Percentiles rank a stretch among this genome's conserved stretches.
These are phyloP conservation scores for Myotis yumanensis DNA, from an alignment of 2,113 vertebrate species.

Conservation along the genomic window DNA sequence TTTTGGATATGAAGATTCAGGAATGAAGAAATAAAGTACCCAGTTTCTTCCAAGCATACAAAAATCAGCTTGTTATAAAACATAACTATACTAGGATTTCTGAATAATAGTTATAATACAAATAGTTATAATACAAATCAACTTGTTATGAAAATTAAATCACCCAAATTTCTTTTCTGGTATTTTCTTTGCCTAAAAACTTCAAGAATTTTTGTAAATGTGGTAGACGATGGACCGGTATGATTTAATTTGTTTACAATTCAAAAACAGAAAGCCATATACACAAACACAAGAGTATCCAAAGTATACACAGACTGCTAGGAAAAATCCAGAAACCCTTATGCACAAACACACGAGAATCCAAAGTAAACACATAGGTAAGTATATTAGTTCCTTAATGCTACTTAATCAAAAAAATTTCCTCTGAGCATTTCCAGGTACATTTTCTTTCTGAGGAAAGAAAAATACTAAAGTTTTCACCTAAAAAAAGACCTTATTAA, in stretches of 20 bases:
- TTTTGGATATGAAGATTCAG: background rate
- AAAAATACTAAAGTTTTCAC: conserved; percentile 47
- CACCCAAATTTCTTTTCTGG: background rate
- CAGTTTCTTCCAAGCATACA: conserved; percentile 1
- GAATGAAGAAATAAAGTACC: conserved; percentile 29
- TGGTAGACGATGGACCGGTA: background rate
- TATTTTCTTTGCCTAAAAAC: conserved; percentile 45
- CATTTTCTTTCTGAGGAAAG: background rate
- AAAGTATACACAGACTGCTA: background rate
- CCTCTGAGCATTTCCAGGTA: conserved; percentile 13
- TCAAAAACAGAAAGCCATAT: background rate
- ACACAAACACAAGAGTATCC: conserved; percentile 29
- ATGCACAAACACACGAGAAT: conserved; percentile 6
- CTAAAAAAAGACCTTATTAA: background rate
- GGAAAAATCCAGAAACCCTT: background rate
- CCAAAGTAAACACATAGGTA: conserved; percentile 6
- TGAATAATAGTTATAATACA: background rate
- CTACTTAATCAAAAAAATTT: conserved; percentile 32
- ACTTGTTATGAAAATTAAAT: conserved; percentile 52
- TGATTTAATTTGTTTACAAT: conserved; percentile 40
- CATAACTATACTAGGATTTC: background rate
- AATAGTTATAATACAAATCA: conserved; percentile 41
- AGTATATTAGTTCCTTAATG: conserved; percentile 17
- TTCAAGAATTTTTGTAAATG: conserved; percentile 23
- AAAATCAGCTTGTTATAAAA: conserved; percentile 13